Evolutionary conservation across 2,888 invertebrate species (phyloP), one percentile per base, ranked within the genome.

Genomic region (Aleiodes alternator): DNA sequence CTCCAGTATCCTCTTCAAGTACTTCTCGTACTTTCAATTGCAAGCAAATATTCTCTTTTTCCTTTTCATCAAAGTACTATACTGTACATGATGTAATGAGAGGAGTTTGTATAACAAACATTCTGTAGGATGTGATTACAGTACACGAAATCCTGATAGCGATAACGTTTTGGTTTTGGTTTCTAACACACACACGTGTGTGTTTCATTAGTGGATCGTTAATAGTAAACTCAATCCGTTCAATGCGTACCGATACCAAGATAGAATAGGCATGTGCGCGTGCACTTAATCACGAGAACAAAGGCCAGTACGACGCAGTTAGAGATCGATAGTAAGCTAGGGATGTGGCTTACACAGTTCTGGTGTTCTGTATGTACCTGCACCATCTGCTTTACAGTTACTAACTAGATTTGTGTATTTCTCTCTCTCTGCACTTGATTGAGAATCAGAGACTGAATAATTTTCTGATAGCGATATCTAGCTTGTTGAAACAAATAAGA

Each of bases 271-370:
- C 38, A 72, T 50, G 61, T 53, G 73, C 78, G 70, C 76, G 79
- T 75, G 78, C 76, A 77, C 78, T 81, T 81, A 82, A 84, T 83
- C 81, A 80, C 76, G 66, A 53, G 76, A 80, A 83, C 80, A 83
- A 84, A 81, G 79, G 78, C 82, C 78, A n/a, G 31, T 31, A 51
- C 31, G 14, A 43, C 69, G 76, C 75, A 14, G 43, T 76, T 59
- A 51, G 43, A 23, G 76, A 76, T 78, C 76, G 75, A 78, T 75
- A 74, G 68, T 16, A 70, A 72, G 50, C 72, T 23, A 48, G 38
- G 55, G 14, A 55, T 55, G 34, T 48, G n/a, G 57, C 55, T 73
- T 48, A 57, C 56, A 68, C 23, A 23, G 23, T 23, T 1, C 23
- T 23, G 23, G 23, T 23, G 48, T n/a, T 50, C 57, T 73, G 73